These are phyloP conservation scores for Gymnocephalus cernua DNA, from an alignment of 2,113 vertebrate genomes.

Conservation along the genomic window DNA sequence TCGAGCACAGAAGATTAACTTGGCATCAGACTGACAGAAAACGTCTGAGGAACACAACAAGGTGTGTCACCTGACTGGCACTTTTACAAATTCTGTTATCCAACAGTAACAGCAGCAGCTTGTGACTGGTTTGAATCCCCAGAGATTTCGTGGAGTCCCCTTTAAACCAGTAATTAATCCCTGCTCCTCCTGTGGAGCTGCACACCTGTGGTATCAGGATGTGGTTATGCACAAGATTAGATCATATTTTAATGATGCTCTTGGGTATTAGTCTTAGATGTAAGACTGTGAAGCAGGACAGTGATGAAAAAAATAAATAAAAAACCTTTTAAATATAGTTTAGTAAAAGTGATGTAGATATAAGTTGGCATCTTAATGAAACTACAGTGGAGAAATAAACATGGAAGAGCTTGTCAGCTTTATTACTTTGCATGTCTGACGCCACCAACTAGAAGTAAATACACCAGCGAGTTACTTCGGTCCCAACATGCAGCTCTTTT, in stretches of 20 bases:
- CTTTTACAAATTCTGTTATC: not conserved
- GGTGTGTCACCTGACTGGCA: not conserved
- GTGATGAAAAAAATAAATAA: not conserved
- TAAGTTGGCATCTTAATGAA: not conserved
- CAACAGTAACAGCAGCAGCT: not conserved
- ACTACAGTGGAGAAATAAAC: not conserved
- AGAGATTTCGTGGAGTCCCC: not conserved
- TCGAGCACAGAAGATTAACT: not conserved
- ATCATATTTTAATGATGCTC: conserved; percentile 39
- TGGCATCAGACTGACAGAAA: not conserved
- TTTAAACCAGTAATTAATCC: conserved; percentile 34
- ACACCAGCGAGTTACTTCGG: not conserved
- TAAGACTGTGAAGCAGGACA: conserved; percentile 19
- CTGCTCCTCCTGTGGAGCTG: conserved; percentile 10
- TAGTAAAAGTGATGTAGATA: not conserved
- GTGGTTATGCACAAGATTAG: conserved; percentile 28
- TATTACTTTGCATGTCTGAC: not conserved
- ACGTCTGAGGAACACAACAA: not conserved
- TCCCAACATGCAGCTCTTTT: not conserved
- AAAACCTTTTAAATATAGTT: not conserved
- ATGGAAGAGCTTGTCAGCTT: not conserved
- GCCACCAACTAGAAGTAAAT: not conserved
- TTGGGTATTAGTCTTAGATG: not conserved
- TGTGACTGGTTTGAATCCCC: conserved; percentile 14
- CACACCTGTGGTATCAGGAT: conserved; percentile 28